phyloP scores from a whole-genome alignment of 1,140 invertebrate genomes.

The Drosophila ohnishii region DNA sequence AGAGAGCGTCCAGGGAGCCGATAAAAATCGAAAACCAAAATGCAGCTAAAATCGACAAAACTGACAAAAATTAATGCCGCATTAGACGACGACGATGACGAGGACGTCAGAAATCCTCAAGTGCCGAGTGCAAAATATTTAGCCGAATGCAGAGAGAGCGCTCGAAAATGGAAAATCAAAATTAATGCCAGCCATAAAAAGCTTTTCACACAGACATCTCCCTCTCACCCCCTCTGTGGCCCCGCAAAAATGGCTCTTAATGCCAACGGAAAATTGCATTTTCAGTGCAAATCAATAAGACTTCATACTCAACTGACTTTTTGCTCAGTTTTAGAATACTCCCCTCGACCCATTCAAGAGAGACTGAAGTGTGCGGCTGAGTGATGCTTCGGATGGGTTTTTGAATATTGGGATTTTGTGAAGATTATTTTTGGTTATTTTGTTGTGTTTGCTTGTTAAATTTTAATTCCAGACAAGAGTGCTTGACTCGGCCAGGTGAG shows the following conservation, averaged over 20 bases:
- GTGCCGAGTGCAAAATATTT: conserved; percentile 39
- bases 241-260: conserved; percentile 30
- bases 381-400: conserved; percentile 24
- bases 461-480: conserved; percentile 48
- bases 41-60: conserved; percentile 20
- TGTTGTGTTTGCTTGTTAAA: conserved; percentile 51
- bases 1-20: conserved; percentile 8
- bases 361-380: conserved; percentile 35
- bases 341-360: neutral
- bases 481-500: conserved; percentile 19
- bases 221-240: neutral
- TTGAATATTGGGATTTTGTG: conserved; percentile 27
- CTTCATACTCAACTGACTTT: conserved; percentile 32
- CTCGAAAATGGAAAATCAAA: conserved; percentile 43
- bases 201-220: conserved; percentile 39
- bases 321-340: conserved; percentile 28
- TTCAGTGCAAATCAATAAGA: conserved; percentile 48
- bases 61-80: conserved; percentile 21
- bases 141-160: conserved; percentile 18
- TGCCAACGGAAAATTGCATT: conserved; percentile 48
- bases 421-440: conserved; percentile 49
- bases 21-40: conserved; percentile 28
- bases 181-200: conserved; percentile 50
- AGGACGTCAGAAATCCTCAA: conserved; percentile 26
- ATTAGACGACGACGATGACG: conserved; percentile 8